phyloP scores from a whole-genome alignment of 2,888 invertebrate genomes.

The Chrysolina americana region DNA sequence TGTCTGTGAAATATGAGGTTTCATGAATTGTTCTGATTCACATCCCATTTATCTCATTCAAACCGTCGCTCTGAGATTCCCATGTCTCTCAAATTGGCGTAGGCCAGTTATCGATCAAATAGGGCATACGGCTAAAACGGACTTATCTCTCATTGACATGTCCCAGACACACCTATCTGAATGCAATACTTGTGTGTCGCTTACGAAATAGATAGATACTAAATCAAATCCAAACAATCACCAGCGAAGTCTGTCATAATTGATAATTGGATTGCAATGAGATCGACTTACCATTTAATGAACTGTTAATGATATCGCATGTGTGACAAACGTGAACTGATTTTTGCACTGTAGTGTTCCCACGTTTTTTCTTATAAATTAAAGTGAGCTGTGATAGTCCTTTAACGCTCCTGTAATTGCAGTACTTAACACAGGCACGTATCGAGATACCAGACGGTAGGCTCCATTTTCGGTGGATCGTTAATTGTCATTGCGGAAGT shows the following conservation, averaged over 20 bases:
- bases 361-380: conserved; percentile 41
- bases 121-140: neutral
- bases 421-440: conserved; percentile 27
- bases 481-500: neutral
- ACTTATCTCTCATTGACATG: neutral
- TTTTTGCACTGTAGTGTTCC: conserved; percentile 35
- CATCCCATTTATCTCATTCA: neutral
- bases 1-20: too few relatives aligned
- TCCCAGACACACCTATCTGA: conserved; percentile 1
- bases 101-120: neutral
- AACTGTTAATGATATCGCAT: conserved; percentile 23
- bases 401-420: conserved; percentile 38
- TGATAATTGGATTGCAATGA: conserved; percentile 21
- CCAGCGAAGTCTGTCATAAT: conserved; percentile 21
- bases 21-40: too few relatives aligned
- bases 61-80: neutral
- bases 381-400: conserved; percentile 37
- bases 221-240: conserved; percentile 19
- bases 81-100: neutral
- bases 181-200: neutral
- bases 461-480: conserved; percentile 20
- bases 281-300: conserved; percentile 20
- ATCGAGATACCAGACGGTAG: conserved; percentile 25
- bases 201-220: conserved; percentile 3
- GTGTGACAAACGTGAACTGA: conserved; percentile 36